Evolutionary conservation across 2,888 invertebrate species (phyloP).

Genomic region (Terebella lapidaria): DNA sequence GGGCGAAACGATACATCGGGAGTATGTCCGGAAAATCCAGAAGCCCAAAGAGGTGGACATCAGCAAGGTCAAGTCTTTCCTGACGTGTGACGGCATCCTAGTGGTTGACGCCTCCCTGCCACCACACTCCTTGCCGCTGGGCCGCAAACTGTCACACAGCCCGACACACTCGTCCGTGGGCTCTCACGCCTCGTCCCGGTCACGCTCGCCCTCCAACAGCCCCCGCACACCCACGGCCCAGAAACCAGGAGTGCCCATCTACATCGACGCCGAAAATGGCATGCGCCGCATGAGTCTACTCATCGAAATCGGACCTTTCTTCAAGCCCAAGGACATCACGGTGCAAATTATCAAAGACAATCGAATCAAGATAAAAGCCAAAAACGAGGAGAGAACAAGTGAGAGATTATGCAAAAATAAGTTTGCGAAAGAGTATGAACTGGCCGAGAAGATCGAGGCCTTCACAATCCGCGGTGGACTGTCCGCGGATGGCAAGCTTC

Average conservation of each 20-base stretch:
- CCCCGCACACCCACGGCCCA: conserved; percentile 12
- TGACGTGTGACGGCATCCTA: conserved; percentile 25
- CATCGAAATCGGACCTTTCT: conserved; percentile 15
- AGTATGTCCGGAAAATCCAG: conserved; percentile 24
- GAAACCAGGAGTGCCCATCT: conserved; percentile 16
- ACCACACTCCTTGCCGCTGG: conserved; percentile 20
- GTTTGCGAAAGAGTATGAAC: conserved; percentile 26
- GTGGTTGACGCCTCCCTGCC: conserved; percentile 26
- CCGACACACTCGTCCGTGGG: conserved; percentile 25
- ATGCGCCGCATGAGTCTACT: conserved; percentile 10
- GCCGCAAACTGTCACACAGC: conserved; percentile 21
- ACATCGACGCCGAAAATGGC: conserved; percentile 14
- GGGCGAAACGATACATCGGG: conserved; percentile 9
- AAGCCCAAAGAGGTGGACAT: conserved; percentile 24
- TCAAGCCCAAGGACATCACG: conserved; percentile 25
- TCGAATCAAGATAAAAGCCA: conserved; percentile 27
- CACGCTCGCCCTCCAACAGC: conserved; percentile 23
- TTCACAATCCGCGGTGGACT: conserved; percentile 24
- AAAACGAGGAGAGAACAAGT: conserved; percentile 28
- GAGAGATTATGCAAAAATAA: conserved; percentile 26
- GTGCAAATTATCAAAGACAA: conserved; percentile 29
- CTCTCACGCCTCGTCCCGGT: conserved; percentile 19
- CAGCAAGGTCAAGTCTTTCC: conserved; percentile 20
- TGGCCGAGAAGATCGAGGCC: conserved; percentile 27
- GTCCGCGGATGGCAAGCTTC: conserved; percentile 21